Conservation (phyloP, 1,140 invertebrate species). For the Danaus melanippus region DNA sequence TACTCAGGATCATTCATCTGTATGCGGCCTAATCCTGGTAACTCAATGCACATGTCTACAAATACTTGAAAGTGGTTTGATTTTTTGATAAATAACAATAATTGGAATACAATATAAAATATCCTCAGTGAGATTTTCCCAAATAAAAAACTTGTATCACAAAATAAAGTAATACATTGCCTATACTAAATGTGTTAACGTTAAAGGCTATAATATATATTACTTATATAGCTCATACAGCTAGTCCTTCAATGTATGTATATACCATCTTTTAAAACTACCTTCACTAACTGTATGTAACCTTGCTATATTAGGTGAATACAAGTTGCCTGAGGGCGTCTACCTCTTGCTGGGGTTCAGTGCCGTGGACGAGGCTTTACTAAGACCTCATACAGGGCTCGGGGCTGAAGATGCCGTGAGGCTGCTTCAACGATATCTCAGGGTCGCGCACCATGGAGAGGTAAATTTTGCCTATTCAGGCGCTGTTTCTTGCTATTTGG, state of each 20-base stretch:
- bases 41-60: conserved; percentile 31
- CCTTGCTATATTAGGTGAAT: conserved; percentile 75
- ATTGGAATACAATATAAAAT: no score
- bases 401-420: conserved; percentile 85
- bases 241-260: no score
- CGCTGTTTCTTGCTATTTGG: no score
- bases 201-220: no score
- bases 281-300: no score
- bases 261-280: no score
- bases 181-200: no score
- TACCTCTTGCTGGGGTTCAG: conserved; percentile 92
- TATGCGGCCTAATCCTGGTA: conserved; percentile 88
- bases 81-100: no score
- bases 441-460: conserved; percentile 79
- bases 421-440: conserved; percentile 83
- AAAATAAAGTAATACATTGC: no score
- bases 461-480: conserved; percentile 51
- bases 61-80: neutral
- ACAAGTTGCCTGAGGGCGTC: conserved; percentile 84
- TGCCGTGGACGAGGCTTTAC: conserved; percentile 86
- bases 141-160: no score
- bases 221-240: no score
- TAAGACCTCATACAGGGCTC: conserved; percentile 84
- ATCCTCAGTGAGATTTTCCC: no score
- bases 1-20: conserved; percentile 93